Percentiles rank a stretch among this genome's conserved stretches.
These are phyloP conservation scores for Dendropsophus ebraccatus DNA, from an alignment of 2,113 vertebrate species.

Conservation along the genomic window DNA sequence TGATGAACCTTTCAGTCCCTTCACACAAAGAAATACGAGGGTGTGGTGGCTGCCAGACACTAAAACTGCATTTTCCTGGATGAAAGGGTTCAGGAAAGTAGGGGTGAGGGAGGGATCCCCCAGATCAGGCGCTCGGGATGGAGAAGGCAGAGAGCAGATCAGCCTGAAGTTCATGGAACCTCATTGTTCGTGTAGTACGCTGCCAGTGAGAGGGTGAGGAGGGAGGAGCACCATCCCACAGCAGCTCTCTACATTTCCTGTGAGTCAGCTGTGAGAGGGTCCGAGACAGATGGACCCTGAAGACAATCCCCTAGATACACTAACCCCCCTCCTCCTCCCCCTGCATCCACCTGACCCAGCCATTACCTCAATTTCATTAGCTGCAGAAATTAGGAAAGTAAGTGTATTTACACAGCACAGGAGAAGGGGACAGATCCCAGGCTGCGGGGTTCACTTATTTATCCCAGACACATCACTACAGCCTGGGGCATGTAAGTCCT, in stretches of 20 bases:
- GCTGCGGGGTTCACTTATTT: neutral
- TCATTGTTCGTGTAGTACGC: slow-evolving; percentile 63
- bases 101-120: slow-evolving; percentile 45
- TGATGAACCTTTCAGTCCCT: slow-evolving; percentile 59
- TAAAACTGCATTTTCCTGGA: slow-evolving; percentile 48
- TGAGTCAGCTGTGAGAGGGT: slow-evolving; percentile 73
- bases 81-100: slow-evolving; percentile 58
- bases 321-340: neutral
- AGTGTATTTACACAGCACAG: neutral
- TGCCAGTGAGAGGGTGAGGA: slow-evolving; percentile 49
- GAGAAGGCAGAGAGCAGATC: neutral
- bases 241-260: slow-evolving; percentile 69
- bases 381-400: neutral
- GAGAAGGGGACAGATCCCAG: neutral
- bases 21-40: slow-evolving; percentile 58
- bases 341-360: slow-evolving; percentile 43
- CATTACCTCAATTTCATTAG: slow-evolving; percentile 30
- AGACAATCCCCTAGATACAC: slow-evolving; percentile 23
- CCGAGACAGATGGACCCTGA: slow-evolving; percentile 66
- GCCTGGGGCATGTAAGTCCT: no score
- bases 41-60: neutral
- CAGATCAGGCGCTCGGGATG: slow-evolving; percentile 12
- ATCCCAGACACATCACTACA: neutral
- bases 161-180: slow-evolving; percentile 61
- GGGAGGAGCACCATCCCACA: slow-evolving; percentile 59